These are phyloP conservation scores for Rhinatrema bivittatum DNA, from an alignment of 2,797 vertebrate species.

Conservation along the genomic window DNA sequence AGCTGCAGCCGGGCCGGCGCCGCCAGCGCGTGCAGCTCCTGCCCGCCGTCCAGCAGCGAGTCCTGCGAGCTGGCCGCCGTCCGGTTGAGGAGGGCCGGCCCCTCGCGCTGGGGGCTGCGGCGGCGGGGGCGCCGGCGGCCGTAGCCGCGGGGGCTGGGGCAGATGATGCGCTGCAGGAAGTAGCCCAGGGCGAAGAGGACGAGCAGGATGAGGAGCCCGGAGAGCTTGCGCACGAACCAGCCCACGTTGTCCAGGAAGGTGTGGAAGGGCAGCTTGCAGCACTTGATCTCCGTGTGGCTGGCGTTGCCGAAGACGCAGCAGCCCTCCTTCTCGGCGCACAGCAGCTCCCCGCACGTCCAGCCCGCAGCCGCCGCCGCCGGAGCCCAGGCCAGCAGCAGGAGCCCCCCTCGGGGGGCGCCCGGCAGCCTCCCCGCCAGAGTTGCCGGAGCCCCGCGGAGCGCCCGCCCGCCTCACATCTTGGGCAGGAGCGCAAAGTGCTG, in stretches of 20 bases:
- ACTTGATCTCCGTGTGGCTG: constrained; percentile 51
- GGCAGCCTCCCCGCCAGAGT: neutral
- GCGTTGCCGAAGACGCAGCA: constrained; percentile 69
- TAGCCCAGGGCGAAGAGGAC: constrained; percentile 89
- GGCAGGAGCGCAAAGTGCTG: too few relatives aligned
- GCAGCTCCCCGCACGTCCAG: constrained; percentile 67
- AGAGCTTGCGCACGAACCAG: constrained; percentile 85
- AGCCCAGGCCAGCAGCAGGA: constrained; percentile 18
- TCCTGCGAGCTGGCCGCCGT: constrained; percentile 78
- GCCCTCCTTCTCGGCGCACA: constrained; percentile 70
- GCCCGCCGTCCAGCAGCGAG: constrained; percentile 69
- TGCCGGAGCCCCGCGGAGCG: neutral
- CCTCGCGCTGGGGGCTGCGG: constrained; percentile 35
- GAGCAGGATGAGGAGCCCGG: constrained; percentile 82
- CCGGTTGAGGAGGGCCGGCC: constrained; percentile 52
- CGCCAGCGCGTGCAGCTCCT: constrained; percentile 40
- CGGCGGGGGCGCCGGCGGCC: constrained; percentile 16
- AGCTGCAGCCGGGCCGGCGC: constrained; percentile 64
- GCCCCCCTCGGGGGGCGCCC: constrained; percentile 6
- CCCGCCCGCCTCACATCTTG: constrained; percentile 3
- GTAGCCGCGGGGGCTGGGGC: constrained; percentile 67
- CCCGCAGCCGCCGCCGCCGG: constrained; percentile 45
- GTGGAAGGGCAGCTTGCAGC: constrained; percentile 75
- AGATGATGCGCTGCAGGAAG: constrained; percentile 84
- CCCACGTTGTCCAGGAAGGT: constrained; percentile 79